These are phyloP conservation scores for Pampusana beccarii DNA, from an alignment of 2,113 vertebrate species.

Conservation along the genomic window DNA sequence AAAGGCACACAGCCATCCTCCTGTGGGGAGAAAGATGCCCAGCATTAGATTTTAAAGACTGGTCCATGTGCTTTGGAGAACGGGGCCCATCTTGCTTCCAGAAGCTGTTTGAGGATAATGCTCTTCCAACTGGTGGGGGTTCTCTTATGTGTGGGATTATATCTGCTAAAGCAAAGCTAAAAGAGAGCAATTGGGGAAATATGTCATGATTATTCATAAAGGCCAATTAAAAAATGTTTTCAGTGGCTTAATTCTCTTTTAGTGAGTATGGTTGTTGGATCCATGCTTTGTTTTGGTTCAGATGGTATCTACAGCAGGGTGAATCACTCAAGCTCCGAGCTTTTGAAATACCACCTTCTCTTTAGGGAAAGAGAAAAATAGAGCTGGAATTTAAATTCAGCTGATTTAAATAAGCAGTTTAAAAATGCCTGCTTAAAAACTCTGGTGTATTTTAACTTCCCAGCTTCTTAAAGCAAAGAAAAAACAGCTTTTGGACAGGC, in stretches of 20 bases:
- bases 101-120: not conserved
- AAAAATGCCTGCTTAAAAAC: not conserved
- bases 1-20: not conserved
- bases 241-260: not conserved
- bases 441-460: not conserved
- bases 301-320: constrained; percentile 2
- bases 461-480: not conserved
- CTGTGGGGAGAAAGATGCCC: not conserved
- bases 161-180: not conserved
- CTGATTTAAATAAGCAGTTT: not conserved
- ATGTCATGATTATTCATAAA: constrained; percentile 1
- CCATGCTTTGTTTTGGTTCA: not conserved
- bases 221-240: not conserved
- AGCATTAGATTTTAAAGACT: not conserved
- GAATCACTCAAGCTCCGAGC: not conserved
- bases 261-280: not conserved
- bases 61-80: not conserved
- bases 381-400: not conserved
- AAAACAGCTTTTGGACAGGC: not conserved
- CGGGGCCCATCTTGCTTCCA: not conserved
- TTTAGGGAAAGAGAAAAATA: not conserved
- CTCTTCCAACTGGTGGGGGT: not conserved
- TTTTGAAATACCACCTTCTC: not conserved
- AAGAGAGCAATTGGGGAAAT: not conserved
- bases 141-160: not conserved